phyloP scores from a whole-genome alignment of 2,888 invertebrate species.

The Xylota segnis region DNA sequence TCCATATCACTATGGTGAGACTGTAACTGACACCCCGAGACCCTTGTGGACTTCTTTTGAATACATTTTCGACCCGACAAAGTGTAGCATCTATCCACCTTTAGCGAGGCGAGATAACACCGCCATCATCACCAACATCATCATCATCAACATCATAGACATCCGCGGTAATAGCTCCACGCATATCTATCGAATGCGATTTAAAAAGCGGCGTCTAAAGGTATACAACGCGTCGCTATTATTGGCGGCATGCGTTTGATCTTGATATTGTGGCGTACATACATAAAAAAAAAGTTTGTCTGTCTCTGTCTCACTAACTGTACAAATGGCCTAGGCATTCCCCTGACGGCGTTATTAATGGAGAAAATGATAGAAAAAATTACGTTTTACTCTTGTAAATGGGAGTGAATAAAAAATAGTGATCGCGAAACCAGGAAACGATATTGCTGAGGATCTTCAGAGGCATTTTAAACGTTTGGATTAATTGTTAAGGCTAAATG shows the following conservation, averaged over 20 bases:
- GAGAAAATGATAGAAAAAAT: conserved; percentile 7
- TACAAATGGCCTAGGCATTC: conserved; percentile 42
- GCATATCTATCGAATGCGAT: conserved; percentile 58
- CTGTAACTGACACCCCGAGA: conserved; percentile 8
- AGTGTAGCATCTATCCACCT: conserved; percentile 30
- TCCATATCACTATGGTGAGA: conserved; percentile 30
- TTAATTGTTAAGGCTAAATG: not conserved
- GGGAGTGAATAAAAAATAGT: conserved; percentile 23
- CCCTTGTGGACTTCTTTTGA: conserved; percentile 13
- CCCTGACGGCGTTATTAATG: conserved; percentile 34
- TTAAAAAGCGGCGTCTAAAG: conserved; percentile 55
- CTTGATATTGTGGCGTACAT: conserved; percentile 51
- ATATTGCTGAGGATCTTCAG: conserved; percentile 22
- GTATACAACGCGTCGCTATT: conserved; percentile 52
- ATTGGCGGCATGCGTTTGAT: conserved; percentile 69
- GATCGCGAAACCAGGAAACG: conserved; percentile 48
- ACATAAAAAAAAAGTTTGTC: conserved; percentile 42
- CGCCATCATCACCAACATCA: conserved; percentile 38
- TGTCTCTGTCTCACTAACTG: conserved; percentile 44
- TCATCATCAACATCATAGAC: conserved; percentile 46
- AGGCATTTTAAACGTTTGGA: not conserved
- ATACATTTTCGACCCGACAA: conserved; percentile 11
- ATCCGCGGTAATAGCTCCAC: conserved; percentile 40
- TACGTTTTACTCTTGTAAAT: conserved; percentile 9
- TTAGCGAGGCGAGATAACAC: conserved; percentile 17